A percentile compares a stretch with the other conserved stretches of the same genome.
These are phyloP conservation scores for Pedicia rivosa DNA, from an alignment of 2,888 invertebrate genomes.

Conservation along the genomic window DNA sequence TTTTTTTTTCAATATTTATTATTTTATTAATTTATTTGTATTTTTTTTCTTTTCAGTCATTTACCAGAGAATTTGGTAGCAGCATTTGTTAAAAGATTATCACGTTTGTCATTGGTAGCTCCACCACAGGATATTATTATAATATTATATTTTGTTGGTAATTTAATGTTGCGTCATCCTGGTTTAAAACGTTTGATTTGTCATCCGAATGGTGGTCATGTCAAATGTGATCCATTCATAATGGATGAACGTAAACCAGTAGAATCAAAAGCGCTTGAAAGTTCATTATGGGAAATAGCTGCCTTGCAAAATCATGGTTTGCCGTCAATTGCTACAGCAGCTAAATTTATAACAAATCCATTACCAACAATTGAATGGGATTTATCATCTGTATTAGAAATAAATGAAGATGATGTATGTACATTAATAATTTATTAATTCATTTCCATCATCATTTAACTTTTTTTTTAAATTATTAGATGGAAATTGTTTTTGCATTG, in stretches of 20 bases:
- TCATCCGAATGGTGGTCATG: slow-evolving; percentile 31
- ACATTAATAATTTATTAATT: too few relatives aligned
- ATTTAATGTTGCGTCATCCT: slow-evolving; percentile 72
- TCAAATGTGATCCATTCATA: slow-evolving; percentile 59
- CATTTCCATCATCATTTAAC: neutral
- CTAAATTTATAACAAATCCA: slow-evolving; percentile 49
- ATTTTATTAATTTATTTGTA: too few relatives aligned
- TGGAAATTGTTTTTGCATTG: neutral
- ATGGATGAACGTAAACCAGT: slow-evolving; percentile 66
- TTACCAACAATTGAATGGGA: slow-evolving; percentile 53
- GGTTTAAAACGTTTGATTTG: slow-evolving; percentile 53
- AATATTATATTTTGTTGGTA: slow-evolving; percentile 68
- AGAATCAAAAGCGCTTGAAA: slow-evolving; percentile 66
- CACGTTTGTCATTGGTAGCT: slow-evolving; percentile 68
- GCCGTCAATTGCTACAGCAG: slow-evolving; percentile 55
- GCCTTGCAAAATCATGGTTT: slow-evolving; percentile 57
- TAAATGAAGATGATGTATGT: slow-evolving; percentile 43
- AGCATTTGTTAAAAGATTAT: slow-evolving; percentile 80
- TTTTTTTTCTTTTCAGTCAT: slow-evolving; percentile 32
- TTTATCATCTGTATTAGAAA: slow-evolving; percentile 46
- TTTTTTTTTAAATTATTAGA: neutral
- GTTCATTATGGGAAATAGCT: slow-evolving; percentile 86
- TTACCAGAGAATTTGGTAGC: slow-evolving; percentile 82
- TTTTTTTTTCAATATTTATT: too few relatives aligned
- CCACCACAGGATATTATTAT: slow-evolving; percentile 62